These are phyloP conservation scores for Zosterops pallidus DNA, from an alignment of 2,113 vertebrate genomes.

Conservation along the genomic window DNA sequence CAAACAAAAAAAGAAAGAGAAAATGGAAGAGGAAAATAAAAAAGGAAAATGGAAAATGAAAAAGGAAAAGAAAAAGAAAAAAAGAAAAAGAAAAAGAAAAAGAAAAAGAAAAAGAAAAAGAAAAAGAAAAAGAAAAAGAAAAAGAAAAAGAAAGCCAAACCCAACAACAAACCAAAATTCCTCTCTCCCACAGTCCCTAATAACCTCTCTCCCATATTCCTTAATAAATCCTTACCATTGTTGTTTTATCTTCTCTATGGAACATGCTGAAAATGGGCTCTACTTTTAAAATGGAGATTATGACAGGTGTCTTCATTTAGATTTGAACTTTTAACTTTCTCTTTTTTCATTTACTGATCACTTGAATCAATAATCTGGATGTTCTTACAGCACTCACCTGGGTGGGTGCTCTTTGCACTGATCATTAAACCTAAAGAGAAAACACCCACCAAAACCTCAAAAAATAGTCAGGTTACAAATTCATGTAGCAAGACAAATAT, in stretches of 20 bases:
- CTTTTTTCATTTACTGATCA: not conserved
- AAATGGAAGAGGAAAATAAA: no score
- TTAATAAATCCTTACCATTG: not conserved
- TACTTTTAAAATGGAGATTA: not conserved
- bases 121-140: no score
- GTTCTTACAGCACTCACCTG: not conserved
- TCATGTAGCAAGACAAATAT: not conserved
- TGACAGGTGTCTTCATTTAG: not conserved
- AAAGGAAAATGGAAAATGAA: no score
- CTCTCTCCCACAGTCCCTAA: not conserved
- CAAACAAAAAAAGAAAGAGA: no score
- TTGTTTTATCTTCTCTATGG: not conserved
- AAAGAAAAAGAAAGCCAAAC: not conserved
- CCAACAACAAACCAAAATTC: not conserved
- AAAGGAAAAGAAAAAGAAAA: rapidly evolving
- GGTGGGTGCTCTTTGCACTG: not conserved
- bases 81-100: no score
- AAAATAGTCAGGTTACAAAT: not conserved
- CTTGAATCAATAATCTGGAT: not conserved
- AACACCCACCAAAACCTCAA: not conserved
- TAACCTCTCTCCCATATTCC: not conserved
- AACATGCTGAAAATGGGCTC: not conserved
- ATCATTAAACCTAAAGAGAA: not conserved
- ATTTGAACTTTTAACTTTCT: not conserved
- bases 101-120: rapidly evolving